A percentile compares a stretch with the other conserved stretches of the same genome.
These are phyloP conservation scores for Arion vulgaris DNA, from an alignment of 1,140 invertebrate species.

Conservation along the genomic window DNA sequence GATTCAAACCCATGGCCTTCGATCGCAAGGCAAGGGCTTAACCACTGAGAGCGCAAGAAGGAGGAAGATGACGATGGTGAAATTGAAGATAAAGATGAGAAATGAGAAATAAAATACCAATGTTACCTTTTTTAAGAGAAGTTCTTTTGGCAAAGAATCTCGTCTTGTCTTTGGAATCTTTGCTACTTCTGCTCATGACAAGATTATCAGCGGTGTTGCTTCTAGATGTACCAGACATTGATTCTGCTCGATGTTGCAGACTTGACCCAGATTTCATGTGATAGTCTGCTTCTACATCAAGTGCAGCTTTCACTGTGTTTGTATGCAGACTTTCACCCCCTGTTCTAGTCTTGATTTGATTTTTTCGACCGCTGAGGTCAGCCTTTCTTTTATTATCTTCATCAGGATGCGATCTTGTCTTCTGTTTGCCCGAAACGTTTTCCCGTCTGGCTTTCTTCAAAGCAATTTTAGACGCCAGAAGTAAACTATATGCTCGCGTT, in stretches of 20 bases:
- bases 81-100: too few species aligned
- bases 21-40: too few species aligned
- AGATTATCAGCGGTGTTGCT: not conserved
- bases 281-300: not conserved
- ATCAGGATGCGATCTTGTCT: not conserved
- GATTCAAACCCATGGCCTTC: too few species aligned
- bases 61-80: too few species aligned
- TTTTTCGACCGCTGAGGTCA: not conserved
- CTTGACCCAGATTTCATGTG: not conserved
- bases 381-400: not conserved
- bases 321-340: not conserved
- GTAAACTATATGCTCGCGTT: constrained; percentile 26
- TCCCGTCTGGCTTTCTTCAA: constrained; percentile 29
- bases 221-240: not conserved
- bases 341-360: not conserved
- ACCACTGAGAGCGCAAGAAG: too few species aligned
- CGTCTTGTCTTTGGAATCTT: not conserved
- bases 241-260: not conserved
- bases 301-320: not conserved
- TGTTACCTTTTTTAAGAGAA: constrained; percentile 33
- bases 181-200: not conserved
- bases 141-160: not conserved
- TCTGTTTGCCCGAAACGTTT: not conserved
- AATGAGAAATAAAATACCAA: too few species aligned
- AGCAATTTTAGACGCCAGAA: constrained; percentile 27